Conservation (phyloP, 1,140 invertebrate species). For the Tetraneura akinire region DNA sequence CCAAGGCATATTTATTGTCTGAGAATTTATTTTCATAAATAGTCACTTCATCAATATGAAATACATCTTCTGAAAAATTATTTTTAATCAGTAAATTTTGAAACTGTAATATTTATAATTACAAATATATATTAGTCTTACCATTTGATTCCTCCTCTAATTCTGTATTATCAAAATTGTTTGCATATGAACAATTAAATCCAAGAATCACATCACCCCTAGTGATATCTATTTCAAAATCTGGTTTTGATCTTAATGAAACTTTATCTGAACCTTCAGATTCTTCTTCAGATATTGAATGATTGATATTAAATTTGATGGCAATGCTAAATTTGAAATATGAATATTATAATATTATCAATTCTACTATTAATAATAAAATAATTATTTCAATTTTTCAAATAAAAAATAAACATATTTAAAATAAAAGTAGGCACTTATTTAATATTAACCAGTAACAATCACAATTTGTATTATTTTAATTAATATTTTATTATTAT, state of each 20-base stretch:
- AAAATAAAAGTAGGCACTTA: too few species aligned
- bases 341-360: too few species aligned
- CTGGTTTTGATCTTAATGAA: constrained; percentile 81
- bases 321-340: constrained; percentile 65
- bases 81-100: not conserved
- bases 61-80: constrained; percentile 70
- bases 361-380: too few species aligned
- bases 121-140: constrained; percentile 1
- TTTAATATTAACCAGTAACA: not conserved
- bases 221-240: constrained; percentile 80
- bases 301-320: constrained; percentile 84
- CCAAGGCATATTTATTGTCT: constrained; percentile 81
- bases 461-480: too few species aligned
- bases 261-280: constrained; percentile 67
- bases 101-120: not conserved
- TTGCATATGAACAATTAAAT: constrained; percentile 78
- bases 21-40: constrained; percentile 80
- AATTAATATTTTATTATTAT: too few species aligned
- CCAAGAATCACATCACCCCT: constrained; percentile 74
- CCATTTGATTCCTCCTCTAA: constrained; percentile 74
- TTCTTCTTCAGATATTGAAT: constrained; percentile 79
- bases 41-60: constrained; percentile 85
- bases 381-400: too few species aligned
- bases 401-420: too few species aligned
- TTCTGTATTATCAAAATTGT: constrained; percentile 64